A percentile compares a stretch with the other conserved stretches of the same genome.
Conservation (phyloP, 2,888 invertebrate genomes). For the Calameuta pallipes region DNA sequence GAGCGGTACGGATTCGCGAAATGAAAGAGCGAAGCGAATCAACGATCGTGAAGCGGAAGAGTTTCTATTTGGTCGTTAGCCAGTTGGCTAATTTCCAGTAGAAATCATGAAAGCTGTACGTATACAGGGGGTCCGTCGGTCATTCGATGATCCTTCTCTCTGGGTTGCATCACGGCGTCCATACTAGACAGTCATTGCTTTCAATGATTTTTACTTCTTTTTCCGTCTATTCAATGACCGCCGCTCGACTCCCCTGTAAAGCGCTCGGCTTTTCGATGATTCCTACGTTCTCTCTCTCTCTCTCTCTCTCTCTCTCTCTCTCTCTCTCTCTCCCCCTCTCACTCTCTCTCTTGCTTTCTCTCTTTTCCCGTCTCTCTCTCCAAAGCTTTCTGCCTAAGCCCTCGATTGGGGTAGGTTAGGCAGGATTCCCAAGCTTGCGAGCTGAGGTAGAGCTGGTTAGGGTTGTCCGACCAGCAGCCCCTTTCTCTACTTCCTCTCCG, state of each 20-base stretch:
- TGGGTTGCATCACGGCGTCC: conserved; percentile 36
- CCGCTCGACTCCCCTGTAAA: conserved; percentile 35
- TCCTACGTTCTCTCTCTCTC: conserved; percentile 16
- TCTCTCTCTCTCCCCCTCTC: conserved; percentile 15
- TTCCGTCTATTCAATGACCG: conserved; percentile 63
- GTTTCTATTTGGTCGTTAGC: conserved; percentile 64
- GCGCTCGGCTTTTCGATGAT: conserved; percentile 52
- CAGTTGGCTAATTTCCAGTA: conserved; percentile 67
- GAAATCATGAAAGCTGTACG: conserved; percentile 60
- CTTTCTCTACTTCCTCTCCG: conserved; percentile 8
- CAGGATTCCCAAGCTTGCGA: conserved; percentile 32
- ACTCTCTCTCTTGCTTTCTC: conserved; percentile 41
- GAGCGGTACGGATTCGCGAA: conserved; percentile 31
- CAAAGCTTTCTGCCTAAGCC: conserved; percentile 42
- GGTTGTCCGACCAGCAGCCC: conserved; percentile 19
- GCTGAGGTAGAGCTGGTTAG: conserved; percentile 32
- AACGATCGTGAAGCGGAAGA: conserved; percentile 22
- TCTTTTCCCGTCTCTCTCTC: conserved; percentile 33
- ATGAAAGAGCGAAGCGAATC: conserved; percentile 35
- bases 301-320: conserved; percentile 1
- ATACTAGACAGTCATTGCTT: conserved; percentile 58
- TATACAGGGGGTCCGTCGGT: conserved; percentile 44
- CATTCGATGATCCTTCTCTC: conserved; percentile 63
- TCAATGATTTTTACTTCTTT: conserved; percentile 64
- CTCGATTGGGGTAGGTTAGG: conserved; percentile 62